Percentiles rank a stretch among this genome's conserved stretches.
These are phyloP conservation scores for Blastomussa wellsi DNA, from an alignment of 92 coral and sea anemone species.

Conservation along the genomic window DNA sequence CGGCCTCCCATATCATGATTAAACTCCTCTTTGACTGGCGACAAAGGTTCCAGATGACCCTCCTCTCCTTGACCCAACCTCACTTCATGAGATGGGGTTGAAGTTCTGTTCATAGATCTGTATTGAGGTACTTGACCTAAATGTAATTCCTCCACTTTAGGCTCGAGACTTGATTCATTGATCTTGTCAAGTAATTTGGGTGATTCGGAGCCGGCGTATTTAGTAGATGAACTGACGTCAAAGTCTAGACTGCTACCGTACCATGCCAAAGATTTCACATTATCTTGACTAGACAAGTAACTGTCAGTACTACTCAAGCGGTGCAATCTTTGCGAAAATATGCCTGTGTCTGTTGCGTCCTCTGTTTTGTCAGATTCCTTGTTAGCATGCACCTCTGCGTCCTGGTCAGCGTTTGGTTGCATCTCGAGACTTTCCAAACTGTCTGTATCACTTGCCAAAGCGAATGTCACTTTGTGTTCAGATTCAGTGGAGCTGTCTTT, in stretches of 20 bases:
- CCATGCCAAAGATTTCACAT: constrained; percentile 76
- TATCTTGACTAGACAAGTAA: constrained; percentile 43
- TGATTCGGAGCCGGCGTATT: constrained; percentile 30
- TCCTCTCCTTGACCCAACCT: constrained; percentile 39
- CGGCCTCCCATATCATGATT: constrained; percentile 71
- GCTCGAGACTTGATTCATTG: constrained; percentile 70
- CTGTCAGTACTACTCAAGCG: constrained; percentile 43
- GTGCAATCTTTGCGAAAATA: constrained; percentile 47
- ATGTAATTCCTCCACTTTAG: constrained; percentile 49
- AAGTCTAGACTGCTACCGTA: constrained; percentile 70
- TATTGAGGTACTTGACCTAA: constrained; percentile 11
- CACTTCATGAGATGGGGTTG: constrained; percentile 44
- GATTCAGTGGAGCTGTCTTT: constrained; percentile 14
- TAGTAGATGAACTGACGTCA: constrained; percentile 48
- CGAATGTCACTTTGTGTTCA: constrained; percentile 17
- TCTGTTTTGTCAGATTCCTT: constrained; percentile 34
- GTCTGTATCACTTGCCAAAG: constrained; percentile 66
- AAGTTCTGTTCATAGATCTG: constrained; percentile 33
- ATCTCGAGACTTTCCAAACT: constrained; percentile 48
- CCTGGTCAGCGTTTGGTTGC: constrained; percentile 26
- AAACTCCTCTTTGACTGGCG: constrained; percentile 49
- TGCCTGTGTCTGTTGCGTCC: constrained; percentile 50
- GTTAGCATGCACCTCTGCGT: background rate
- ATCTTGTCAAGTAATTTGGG: constrained; percentile 61
- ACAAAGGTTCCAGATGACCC: constrained; percentile 30